Evolutionary conservation across 2,797 vertebrate species (phyloP), one percentile per base, ranked within the genome.

Genomic region (Pangasius larnaudii): DNA sequence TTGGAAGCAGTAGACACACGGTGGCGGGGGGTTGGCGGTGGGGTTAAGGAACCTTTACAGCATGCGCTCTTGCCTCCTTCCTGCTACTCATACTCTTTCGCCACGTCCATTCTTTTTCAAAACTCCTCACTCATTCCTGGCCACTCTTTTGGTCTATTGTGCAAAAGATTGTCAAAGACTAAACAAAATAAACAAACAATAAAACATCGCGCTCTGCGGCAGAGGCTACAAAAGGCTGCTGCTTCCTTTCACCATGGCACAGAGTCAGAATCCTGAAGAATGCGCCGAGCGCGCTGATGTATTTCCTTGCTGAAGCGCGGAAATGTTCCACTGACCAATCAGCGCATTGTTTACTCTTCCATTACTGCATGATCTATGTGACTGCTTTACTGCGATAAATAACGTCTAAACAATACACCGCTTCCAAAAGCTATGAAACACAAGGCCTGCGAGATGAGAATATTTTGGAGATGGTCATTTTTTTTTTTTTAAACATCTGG

Each of bases 401-500:
- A 88, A 71, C 74, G 77, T 5, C 30, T 65, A 42, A 81, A 88
- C 75, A 65, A 58, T 22, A 49, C 84, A 11, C 36, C 1, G 22
- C 8, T 16, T 42, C 13, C 83, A 49, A 36, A 63, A 86, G 59
- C 85, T 18, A 63, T 56, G 75, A 51, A 82, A 85, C 74, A 16
- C 14, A 10, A 69, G 22, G 84, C 30, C 67, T 58, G 81, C 36
- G 58, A 80, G 84, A 90, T 0, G 6, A 30, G 42, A 86, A 89
- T 80, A 77, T 86, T 79, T 83, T 85, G 18, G 80, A 5, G 22
- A 67, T 5, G 22, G 80, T 78, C 10, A 86, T 82, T 71, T 56
- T 75, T 11, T 24, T 24, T 46, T n/a, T 77, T 18, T 33, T 22
- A 36, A 88, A 85, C 89, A 91, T 90, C 89, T 91, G 91, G 88